These are phyloP conservation scores for Yoshiicerus persimilis DNA, from an alignment of 1,140 invertebrate species.

Conservation along the genomic window DNA sequence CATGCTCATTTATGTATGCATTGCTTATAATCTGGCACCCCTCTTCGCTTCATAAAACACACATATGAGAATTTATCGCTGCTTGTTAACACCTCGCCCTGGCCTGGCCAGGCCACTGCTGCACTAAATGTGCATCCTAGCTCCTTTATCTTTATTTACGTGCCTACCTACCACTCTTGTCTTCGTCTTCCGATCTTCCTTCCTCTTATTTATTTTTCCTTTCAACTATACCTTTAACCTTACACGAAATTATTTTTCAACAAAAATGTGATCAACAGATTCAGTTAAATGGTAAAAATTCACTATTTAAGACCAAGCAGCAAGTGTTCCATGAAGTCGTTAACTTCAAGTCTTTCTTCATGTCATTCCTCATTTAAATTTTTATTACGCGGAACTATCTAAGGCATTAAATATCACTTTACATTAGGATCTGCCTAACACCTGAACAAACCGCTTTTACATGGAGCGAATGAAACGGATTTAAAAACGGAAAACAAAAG, in stretches of 20 bases:
- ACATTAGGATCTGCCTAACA: not conserved
- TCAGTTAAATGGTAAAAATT: not conserved
- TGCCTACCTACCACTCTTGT: not conserved
- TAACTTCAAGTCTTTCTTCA: not conserved
- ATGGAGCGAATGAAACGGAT: too few relatives aligned
- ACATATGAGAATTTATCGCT: constrained; percentile 28
- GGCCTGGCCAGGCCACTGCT: not conserved
- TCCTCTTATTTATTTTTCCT: not conserved
- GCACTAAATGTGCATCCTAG: not conserved
- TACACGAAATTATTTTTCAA: not conserved
- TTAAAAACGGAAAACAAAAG: too few relatives aligned
- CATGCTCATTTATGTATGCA: not conserved
- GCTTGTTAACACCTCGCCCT: constrained; percentile 22
- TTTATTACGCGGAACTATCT: not conserved
- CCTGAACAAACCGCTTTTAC: not conserved
- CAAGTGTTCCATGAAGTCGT: not conserved
- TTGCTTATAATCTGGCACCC: constrained; percentile 24
- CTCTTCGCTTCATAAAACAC: constrained; percentile 25
- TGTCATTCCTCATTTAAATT: not conserved
- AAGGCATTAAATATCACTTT: not conserved
- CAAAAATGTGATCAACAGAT: not conserved
- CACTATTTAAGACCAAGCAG: not conserved
- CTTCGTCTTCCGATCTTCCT: not conserved
- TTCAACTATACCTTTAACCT: not conserved
- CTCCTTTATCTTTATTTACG: not conserved